Evolutionary conservation across 64 coral and sea anemone genomes (phyloP).

Genomic region (Montipora capricornis): DNA sequence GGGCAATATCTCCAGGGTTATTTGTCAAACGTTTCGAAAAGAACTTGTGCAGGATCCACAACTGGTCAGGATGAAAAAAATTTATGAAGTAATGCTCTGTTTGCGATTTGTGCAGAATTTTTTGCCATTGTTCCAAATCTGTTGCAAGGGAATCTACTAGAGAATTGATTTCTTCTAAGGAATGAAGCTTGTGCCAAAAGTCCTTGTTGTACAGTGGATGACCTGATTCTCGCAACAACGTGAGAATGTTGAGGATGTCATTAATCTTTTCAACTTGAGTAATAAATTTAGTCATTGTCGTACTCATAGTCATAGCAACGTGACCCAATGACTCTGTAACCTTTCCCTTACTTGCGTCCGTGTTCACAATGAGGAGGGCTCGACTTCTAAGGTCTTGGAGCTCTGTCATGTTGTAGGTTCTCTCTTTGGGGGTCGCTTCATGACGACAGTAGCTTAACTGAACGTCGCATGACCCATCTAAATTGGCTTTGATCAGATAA

Average conservation of each 20-base stretch:
- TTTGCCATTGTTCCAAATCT: conserved; percentile 65
- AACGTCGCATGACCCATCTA: conserved; percentile 33
- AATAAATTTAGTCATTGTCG: conserved; percentile 38
- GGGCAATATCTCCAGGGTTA: not conserved
- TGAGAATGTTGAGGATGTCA: conserved; percentile 47
- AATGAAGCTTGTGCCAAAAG: conserved; percentile 52
- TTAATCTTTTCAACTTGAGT: conserved; percentile 77
- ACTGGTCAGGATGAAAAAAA: conserved; percentile 84
- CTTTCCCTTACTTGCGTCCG: conserved; percentile 55
- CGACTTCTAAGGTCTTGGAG: conserved; percentile 90
- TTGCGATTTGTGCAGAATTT: conserved; percentile 40
- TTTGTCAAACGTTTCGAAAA: not conserved
- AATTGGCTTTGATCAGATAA: conserved; percentile 51
- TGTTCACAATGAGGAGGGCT: conserved; percentile 79
- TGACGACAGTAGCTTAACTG: conserved; percentile 45
- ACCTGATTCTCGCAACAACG: conserved; percentile 59
- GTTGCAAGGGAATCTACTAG: conserved; percentile 25
- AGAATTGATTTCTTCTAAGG: conserved; percentile 42
- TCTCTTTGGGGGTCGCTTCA: not conserved
- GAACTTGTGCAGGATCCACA: conserved; percentile 72
- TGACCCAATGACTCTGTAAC: not conserved
- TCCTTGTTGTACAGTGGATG: conserved; percentile 34
- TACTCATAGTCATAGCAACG: conserved; percentile 26
- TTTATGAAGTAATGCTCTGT: conserved; percentile 73
- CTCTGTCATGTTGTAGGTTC: conserved; percentile 63